These are phyloP conservation scores for Esox niger DNA, from an alignment of 2,113 vertebrate genomes.

Conservation along the genomic window DNA sequence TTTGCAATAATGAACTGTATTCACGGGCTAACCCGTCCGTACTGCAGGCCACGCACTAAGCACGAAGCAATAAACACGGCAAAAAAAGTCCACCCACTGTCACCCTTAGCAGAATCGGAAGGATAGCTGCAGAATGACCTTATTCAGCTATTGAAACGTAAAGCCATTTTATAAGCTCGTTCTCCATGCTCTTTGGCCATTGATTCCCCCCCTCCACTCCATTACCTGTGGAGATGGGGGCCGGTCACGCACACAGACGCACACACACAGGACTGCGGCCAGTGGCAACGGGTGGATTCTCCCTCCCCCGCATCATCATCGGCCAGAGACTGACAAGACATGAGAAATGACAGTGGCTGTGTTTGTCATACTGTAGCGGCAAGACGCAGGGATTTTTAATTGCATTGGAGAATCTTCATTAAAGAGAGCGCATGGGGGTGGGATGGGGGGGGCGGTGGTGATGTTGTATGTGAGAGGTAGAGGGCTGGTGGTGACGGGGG, in stretches of 20 bases:
- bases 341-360: conserved; percentile 67
- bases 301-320: conserved; percentile 31
- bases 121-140: conserved; percentile 41
- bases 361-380: conserved; percentile 76
- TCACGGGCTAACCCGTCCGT: background rate
- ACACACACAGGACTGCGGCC: conserved; percentile 40
- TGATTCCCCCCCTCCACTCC: conserved; percentile 68
- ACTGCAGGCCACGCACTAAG: background rate
- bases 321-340: conserved; percentile 59
- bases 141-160: conserved; percentile 56
- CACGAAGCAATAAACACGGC: background rate
- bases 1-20: background rate
- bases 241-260: conserved; percentile 20
- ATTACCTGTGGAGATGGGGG: conserved; percentile 74
- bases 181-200: conserved; percentile 67
- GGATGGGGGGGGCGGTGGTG: conserved; percentile 36
- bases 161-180: conserved; percentile 64
- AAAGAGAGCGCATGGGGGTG: conserved; percentile 87
- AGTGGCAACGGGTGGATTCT: conserved; percentile 65
- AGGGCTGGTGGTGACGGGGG: conserved; percentile 21
- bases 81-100: background rate
- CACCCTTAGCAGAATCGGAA: background rate
- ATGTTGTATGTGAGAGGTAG: conserved; percentile 22
- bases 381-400: conserved; percentile 92
- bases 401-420: conserved; percentile 98